Conservation (phyloP, 2,888 invertebrate genomes). For the Phalangium opilio region DNA sequence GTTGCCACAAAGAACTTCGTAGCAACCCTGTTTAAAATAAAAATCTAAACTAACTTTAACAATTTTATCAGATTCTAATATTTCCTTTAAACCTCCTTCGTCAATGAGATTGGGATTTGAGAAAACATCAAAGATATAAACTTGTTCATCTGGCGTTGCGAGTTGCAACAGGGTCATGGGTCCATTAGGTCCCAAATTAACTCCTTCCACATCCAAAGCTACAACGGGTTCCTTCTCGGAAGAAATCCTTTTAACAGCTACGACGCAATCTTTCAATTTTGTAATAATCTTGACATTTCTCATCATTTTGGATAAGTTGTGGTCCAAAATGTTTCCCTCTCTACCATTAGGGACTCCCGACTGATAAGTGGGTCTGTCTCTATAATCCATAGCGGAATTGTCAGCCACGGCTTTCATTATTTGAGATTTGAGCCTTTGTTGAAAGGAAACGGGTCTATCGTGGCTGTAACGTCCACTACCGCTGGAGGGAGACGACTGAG, state of each 20-base stretch:
- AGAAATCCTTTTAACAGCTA: constrained; percentile 40
- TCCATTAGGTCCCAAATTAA: constrained; percentile 76
- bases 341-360: constrained; percentile 3
- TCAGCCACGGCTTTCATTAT: constrained; percentile 78
- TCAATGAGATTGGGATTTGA: constrained; percentile 62
- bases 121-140: constrained; percentile 73
- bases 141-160: constrained; percentile 62
- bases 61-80: constrained; percentile 64
- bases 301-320: constrained; percentile 44
- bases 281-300: constrained; percentile 68
- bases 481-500: constrained; percentile 11
- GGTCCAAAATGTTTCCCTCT: constrained; percentile 7
- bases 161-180: constrained; percentile 59
- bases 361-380: constrained; percentile 9
- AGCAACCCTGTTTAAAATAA: too few relatives aligned
- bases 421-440: constrained; percentile 72
- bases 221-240: constrained; percentile 33
- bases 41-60: constrained; percentile 46
- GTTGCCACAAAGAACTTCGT: too few relatives aligned
- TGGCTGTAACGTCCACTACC: constrained; percentile 7
- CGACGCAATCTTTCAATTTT: constrained; percentile 57
- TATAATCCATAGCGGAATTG: constrained; percentile 49
- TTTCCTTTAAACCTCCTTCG: constrained; percentile 57
- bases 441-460: constrained; percentile 53
- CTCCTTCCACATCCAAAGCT: constrained; percentile 82